Conservation (phyloP, 53 echinoderm and acorn worm genomes). For the Mesocentrotus franciscanus region DNA sequence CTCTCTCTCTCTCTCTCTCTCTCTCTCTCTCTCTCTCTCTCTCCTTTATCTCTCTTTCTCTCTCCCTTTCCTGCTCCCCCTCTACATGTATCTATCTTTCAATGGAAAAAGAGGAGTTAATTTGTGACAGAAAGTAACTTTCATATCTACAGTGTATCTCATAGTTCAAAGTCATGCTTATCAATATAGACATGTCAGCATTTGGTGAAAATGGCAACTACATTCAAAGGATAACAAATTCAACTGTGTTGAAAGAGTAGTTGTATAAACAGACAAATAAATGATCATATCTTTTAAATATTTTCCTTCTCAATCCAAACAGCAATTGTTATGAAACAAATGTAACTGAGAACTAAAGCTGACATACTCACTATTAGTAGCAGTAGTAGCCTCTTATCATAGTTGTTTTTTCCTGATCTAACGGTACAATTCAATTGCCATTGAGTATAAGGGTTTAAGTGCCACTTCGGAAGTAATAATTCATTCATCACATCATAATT, state of each 20-base stretch:
- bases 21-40: neutral
- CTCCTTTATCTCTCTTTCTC: neutral
- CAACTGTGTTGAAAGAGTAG: neutral
- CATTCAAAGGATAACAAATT: conserved; percentile 9
- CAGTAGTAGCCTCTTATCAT: neutral
- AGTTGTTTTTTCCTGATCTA: neutral
- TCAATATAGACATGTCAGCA: neutral
- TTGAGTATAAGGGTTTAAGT: neutral
- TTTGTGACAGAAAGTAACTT: neutral
- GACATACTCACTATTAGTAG: neutral
- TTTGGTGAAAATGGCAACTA: neutral
- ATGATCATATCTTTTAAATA: neutral
- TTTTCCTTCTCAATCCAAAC: neutral
- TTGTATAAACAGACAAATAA: neutral
- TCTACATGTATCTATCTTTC: neutral
- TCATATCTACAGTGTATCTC: neutral
- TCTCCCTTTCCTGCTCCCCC: neutral
- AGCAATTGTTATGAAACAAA: neutral
- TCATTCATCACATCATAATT: neutral
- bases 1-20: conserved; percentile 12
- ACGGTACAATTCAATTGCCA: neutral
- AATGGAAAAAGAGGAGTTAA: neutral
- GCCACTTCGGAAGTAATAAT: neutral
- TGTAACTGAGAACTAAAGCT: neutral
- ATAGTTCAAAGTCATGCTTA: neutral